phyloP scores from a whole-genome alignment of 1,140 invertebrate species.

The Panagrolaimus sp. region DNA sequence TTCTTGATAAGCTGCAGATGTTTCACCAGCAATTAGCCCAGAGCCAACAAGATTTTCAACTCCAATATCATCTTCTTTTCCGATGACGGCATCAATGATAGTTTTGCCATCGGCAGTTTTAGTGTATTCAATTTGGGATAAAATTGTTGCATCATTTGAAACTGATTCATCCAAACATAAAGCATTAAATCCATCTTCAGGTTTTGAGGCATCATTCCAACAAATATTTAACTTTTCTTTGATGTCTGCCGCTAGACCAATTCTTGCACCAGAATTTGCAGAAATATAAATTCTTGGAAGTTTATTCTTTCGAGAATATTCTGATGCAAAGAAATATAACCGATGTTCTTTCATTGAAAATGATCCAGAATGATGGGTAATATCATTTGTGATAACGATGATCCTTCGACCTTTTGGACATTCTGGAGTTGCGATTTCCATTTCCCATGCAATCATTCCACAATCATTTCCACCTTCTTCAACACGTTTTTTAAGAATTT shows the following conservation, averaged over 20 bases:
- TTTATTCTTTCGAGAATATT: slow-evolving; percentile 74
- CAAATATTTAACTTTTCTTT: slow-evolving; percentile 84
- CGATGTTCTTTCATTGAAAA: slow-evolving; percentile 25
- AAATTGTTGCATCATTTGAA: slow-evolving; percentile 15
- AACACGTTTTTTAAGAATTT: neutral
- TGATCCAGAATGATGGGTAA: slow-evolving; percentile 66
- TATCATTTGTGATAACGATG: slow-evolving; percentile 91
- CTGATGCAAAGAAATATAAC: slow-evolving; percentile 68
- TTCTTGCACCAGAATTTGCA: slow-evolving; percentile 90
- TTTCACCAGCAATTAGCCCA: slow-evolving; percentile 93
- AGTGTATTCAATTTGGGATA: slow-evolving; percentile 59
- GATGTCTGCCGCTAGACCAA: slow-evolving; percentile 89
- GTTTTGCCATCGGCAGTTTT: slow-evolving; percentile 86
- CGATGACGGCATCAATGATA: slow-evolving; percentile 87
- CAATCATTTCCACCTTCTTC: slow-evolving; percentile 76
- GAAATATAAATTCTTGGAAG: slow-evolving; percentile 89
- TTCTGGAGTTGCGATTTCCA: slow-evolving; percentile 85
- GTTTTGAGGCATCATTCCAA: slow-evolving; percentile 78
- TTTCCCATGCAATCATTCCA: slow-evolving; percentile 69
- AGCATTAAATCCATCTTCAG: slow-evolving; percentile 91
- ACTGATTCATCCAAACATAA: slow-evolving; percentile 77
- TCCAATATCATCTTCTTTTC: slow-evolving; percentile 77
- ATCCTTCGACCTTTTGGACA: slow-evolving; percentile 79
- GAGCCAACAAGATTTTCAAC: slow-evolving; percentile 91
- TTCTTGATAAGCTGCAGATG: slow-evolving; percentile 83